A percentile compares a stretch with the other conserved stretches of the same genome.
These are phyloP conservation scores for Lithophane ornitopus DNA, from an alignment of 2,888 invertebrate genomes.

Conservation along the genomic window DNA sequence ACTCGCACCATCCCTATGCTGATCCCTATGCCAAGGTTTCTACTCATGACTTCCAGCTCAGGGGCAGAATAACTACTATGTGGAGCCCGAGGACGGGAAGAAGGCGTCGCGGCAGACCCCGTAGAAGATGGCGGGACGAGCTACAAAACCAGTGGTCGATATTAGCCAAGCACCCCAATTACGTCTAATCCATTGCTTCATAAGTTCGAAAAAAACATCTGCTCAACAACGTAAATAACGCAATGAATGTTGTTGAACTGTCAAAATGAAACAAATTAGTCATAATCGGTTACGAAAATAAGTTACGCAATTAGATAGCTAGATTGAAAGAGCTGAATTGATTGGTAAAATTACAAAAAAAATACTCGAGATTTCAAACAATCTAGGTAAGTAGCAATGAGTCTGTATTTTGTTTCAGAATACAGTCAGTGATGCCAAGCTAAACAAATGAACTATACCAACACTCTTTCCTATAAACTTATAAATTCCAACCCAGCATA, in stretches of 20 bases:
- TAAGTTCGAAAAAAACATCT: too few relatives aligned
- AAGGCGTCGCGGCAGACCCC: background rate
- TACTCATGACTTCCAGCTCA: background rate
- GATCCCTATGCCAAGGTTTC: background rate
- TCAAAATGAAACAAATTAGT: too few relatives aligned
- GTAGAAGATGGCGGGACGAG: background rate
- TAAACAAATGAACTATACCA: background rate
- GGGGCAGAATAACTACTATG: background rate
- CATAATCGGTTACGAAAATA: too few relatives aligned
- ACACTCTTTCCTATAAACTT: slow-evolving; percentile 13
- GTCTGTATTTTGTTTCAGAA: background rate
- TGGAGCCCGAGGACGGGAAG: background rate
- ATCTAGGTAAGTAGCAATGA: too few relatives aligned
- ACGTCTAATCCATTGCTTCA: too few relatives aligned
- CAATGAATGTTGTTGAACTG: too few relatives aligned
- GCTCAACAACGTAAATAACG: too few relatives aligned
- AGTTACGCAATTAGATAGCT: too few relatives aligned
- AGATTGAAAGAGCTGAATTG: too few relatives aligned
- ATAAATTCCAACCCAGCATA: slow-evolving; percentile 31
- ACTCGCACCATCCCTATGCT: background rate
- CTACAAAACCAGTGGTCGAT: background rate
- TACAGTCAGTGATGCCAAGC: background rate
- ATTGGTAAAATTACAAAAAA: background rate
- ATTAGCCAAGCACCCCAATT: too few relatives aligned
- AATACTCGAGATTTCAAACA: background rate